Percentiles rank a stretch among this genome's conserved stretches.
Evolutionary conservation across 2,113 vertebrate genomes (phyloP).

Genomic region (Polyodon spathula): DNA sequence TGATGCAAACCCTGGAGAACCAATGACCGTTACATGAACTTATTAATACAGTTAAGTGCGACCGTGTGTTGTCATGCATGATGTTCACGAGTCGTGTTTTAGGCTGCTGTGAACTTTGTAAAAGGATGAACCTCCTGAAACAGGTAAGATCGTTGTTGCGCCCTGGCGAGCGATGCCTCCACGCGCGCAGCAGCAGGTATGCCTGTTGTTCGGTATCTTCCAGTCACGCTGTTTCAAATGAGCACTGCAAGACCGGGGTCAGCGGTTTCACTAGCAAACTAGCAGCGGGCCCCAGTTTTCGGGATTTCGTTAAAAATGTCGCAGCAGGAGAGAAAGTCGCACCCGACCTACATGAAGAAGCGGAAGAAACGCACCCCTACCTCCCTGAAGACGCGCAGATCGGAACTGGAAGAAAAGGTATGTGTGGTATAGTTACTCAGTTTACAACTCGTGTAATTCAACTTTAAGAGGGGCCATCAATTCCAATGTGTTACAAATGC

Average conservation of each 20-base stretch:
- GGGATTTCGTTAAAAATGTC: constrained; percentile 57
- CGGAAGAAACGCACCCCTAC: constrained; percentile 25
- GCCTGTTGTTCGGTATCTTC: background rate
- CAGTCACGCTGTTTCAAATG: background rate
- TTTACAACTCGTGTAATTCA: background rate
- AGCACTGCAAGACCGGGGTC: constrained; percentile 14
- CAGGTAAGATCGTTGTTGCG: no score
- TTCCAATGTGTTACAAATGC: no score
- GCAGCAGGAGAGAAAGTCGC: constrained; percentile 11
- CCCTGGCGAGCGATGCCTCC: no score
- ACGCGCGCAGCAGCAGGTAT: no score
- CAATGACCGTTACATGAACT: no score
- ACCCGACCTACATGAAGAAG: constrained; percentile 11
- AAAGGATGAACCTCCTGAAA: no score
- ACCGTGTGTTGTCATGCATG: no score
- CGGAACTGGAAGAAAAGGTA: constrained; percentile 48
- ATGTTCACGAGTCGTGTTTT: no score
- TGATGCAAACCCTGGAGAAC: no score
- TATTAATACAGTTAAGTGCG: no score
- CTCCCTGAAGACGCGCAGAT: constrained; percentile 32
- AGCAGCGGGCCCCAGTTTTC: constrained; percentile 59
- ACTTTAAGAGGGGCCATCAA: no score
- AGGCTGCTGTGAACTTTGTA: no score
- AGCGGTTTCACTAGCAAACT: constrained; percentile 41
- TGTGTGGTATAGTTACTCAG: constrained; percentile 4